Base-by-base conservation (phyloP, 1,140 invertebrate genomes). In the Maconellicoccus hirsutus region DNA sequence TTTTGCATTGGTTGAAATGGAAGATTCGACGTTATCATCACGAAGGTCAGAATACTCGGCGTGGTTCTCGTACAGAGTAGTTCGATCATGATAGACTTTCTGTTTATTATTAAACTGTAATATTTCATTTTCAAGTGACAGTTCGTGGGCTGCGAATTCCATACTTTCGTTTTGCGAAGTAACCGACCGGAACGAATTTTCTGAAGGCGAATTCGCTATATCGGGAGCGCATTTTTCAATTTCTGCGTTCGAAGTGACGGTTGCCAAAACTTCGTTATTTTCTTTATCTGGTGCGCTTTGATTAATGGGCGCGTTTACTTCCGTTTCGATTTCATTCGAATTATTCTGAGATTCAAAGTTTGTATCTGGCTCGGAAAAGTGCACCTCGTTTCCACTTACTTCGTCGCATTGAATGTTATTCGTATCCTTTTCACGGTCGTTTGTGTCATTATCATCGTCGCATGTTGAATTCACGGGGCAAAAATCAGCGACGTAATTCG, bases 401-500 rank as follows among this genome's bases (percentile, higher is more conserved):
- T 52, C 42, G 42, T 4, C 42, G 42, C 42, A 52, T 19, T 52
- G 42, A 16, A 52, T 52, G 42, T 6, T 52, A 33, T 33, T 33
- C 29, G 29, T 6, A 33, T 33, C 29, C 12, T 33, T 12, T 33
- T 33, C 29, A n/a, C n/a, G n/a, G 29, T 33, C 29, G 12, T 12
- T 3, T 33, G 12, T 6, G 3, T 33, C 29, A 12, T 33, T 33
- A 33, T 33, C 29, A 8, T 52, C 42, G 42, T 16, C 4, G 27
- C 8, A 29, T 6, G 12, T 69, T 21, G 27, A 69, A 16, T 69
- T 25, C 1, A 69, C 63, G 8, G 63, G 27, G 21, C 27, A 26
- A 23, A 29, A 69, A 23, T 52, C 33, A 76, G 21, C 59, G 25
- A 33, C 2, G 42, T 52, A 52, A 33, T 33, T 12, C 4, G 29